Evolutionary conservation across 1,140 invertebrate genomes (phyloP), one percentile per base, ranked within the genome.

Genomic region (Hypsibius dujardini): DNA sequence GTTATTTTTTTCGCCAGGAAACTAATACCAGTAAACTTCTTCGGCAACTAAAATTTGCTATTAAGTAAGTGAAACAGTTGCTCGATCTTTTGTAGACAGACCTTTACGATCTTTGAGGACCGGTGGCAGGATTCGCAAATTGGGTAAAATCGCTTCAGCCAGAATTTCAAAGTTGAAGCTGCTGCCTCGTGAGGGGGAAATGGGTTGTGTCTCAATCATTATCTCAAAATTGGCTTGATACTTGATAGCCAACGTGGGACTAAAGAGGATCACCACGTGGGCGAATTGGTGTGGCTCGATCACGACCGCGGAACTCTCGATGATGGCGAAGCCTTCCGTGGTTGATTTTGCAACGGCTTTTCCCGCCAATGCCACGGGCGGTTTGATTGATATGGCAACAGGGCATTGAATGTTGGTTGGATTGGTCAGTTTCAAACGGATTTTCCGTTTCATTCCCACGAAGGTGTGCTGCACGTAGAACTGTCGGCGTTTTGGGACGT

Each of bases 381-480:
- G 28, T 28, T 28, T 28, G 28, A 28, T 28, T 28, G 28, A 28
- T 28, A 28, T 28, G 28, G 28, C 28, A 28, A 3, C 7, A 12
- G 12, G 7, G 62, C 42, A 67, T 42, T 67, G 62, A 42, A 42
- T 45, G 12, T 67, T 67, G 42, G 62, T 67, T 12, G 62, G 62
- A 45, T 67, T 67, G 62, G 3, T 45, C 12, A 67, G 42, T 42
- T 45, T 12, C 12, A 67, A 67, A 42, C 42, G 12, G 3, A 67
- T 12, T 3, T 45, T 12, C 3, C 62, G 62, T 67, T 67, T 67
- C 12, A 42, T 67, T 3, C 62, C 62, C 3, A 67, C 62, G 3
- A 67, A 42, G 12, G 62, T 67, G 62, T 67, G 62, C 42, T 67
- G 62, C 12, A 67, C 62, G 62, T 15, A 67, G 42, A 67, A 67